phyloP scores from a whole-genome alignment of 2,113 vertebrate species.

The Syrmaticus mikado region DNA sequence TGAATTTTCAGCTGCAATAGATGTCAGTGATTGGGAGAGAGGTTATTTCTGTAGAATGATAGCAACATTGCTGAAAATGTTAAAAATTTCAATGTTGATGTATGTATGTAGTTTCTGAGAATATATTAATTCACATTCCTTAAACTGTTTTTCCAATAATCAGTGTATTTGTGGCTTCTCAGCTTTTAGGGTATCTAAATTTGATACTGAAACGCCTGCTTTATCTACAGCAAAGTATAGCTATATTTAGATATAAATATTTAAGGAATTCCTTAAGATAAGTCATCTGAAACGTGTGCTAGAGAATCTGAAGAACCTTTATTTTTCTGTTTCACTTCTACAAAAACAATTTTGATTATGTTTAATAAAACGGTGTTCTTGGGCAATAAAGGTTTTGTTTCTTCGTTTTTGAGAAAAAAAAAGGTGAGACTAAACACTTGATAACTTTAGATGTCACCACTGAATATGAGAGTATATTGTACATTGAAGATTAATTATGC shows the following conservation, averaged over 20 bases:
- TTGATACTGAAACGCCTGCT: neutral
- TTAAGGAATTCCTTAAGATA: neutral
- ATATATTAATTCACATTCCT: neutral
- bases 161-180: neutral
- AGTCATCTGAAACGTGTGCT: neutral
- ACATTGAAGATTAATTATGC: neutral
- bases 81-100: neutral
- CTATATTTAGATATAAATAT: neutral
- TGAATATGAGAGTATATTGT: neutral
- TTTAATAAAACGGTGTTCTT: neutral
- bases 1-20: neutral
- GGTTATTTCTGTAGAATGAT: neutral
- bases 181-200: neutral
- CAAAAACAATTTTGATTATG: neutral
- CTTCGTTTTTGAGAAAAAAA: neutral
- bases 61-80: neutral
- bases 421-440: neutral
- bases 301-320: neutral
- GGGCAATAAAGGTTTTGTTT: neutral
- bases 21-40: neutral
- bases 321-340: neutral
- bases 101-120: neutral
- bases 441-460: neutral
- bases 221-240: neutral
- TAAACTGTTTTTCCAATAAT: neutral